Conservation (phyloP, 2,888 invertebrate genomes). For the Eurytoma californica region DNA sequence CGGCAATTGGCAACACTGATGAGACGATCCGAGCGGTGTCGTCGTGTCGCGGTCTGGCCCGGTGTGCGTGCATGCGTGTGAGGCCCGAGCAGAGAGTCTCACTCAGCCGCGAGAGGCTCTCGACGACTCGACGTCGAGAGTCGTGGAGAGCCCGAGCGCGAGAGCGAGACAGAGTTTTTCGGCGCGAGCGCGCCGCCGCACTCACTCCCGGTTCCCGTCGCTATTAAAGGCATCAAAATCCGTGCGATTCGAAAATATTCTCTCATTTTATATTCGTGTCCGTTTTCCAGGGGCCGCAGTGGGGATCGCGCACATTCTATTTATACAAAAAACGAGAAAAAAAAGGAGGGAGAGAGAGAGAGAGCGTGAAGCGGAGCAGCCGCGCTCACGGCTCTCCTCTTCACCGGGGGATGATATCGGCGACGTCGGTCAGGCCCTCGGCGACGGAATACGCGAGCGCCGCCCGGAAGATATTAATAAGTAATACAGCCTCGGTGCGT, state of each 20-base stretch:
- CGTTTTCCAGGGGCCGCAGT: slow-evolving; percentile 43
- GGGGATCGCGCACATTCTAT: background rate
- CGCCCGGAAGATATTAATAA: too few relatives aligned
- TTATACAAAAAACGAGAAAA: too few relatives aligned
- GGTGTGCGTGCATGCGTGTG: background rate
- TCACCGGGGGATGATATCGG: too few relatives aligned
- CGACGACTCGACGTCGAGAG: background rate
- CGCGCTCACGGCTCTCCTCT: too few relatives aligned
- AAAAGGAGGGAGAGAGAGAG: background rate
- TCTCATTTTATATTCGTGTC: slow-evolving; percentile 68
- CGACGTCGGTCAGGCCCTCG: too few relatives aligned
- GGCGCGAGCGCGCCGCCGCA: slow-evolving; percentile 44
- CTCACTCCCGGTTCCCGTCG: slow-evolving; percentile 47
- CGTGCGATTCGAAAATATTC: slow-evolving; percentile 70
- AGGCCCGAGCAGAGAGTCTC: background rate
- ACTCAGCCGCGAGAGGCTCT: too few relatives aligned
- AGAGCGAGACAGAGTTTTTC: slow-evolving; percentile 2
- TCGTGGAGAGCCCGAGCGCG: background rate
- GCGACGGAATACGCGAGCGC: too few relatives aligned
- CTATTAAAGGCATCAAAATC: slow-evolving; percentile 63
- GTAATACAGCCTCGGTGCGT: slow-evolving; percentile 11
- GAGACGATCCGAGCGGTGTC: slow-evolving; percentile 4
- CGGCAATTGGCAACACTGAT: slow-evolving; percentile 54
- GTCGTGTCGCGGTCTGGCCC: background rate
- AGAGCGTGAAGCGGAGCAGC: slow-evolving; percentile 34